Conservation (phyloP, 2,888 invertebrate species). For the Ornithoptera priamus region DNA sequence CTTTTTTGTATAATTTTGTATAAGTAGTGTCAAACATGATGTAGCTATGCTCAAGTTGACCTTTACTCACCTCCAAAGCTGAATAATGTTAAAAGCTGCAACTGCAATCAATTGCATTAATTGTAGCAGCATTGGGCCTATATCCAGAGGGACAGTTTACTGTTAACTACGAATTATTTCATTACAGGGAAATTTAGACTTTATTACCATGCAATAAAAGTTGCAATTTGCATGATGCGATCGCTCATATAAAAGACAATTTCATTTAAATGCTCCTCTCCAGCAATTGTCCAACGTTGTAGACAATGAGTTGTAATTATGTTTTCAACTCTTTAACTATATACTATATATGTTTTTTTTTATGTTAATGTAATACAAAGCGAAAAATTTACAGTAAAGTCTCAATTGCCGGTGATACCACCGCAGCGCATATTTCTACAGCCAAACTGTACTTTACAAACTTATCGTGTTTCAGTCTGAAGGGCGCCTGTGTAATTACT, state of each 20-base stretch:
- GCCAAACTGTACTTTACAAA: too few species aligned
- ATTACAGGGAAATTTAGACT: not conserved
- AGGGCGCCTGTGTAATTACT: too few species aligned
- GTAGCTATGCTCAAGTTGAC: not conserved
- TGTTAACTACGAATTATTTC: not conserved
- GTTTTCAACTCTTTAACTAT: not conserved
- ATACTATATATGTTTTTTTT: not conserved
- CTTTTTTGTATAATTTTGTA: too few species aligned
- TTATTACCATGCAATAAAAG: not conserved
- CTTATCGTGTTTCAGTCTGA: too few species aligned
- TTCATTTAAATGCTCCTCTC: slow-evolving; percentile 37
- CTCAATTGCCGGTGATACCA: too few species aligned
- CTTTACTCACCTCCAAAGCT: not conserved
- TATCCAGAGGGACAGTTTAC: not conserved
- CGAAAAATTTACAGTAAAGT: too few species aligned
- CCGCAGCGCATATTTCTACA: too few species aligned
- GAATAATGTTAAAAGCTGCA: not conserved
- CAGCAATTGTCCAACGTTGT: slow-evolving; percentile 53
- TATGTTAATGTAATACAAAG: not conserved
- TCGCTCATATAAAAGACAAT: not conserved
- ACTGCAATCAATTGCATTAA: slow-evolving; percentile 22
- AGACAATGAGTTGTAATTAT: slow-evolving; percentile 43
- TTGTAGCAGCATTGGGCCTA: slow-evolving; percentile 9
- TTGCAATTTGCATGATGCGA: not conserved
- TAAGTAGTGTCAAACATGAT: too few species aligned